These are phyloP conservation scores for Lytechinus pictus DNA, from an alignment of 35 echinoderm and acorn worm genomes.

Conservation along the genomic window DNA sequence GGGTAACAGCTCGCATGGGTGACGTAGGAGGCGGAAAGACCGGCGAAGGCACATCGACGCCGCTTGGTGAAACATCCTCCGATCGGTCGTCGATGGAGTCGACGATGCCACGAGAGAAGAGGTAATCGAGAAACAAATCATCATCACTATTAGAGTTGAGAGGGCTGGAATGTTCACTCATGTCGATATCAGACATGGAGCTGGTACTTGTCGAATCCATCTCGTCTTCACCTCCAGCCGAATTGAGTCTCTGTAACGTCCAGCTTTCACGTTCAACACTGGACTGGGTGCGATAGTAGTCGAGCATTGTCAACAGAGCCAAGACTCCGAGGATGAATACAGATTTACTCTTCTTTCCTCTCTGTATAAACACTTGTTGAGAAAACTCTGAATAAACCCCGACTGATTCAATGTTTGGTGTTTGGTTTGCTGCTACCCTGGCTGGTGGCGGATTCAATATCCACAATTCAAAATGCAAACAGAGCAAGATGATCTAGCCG, in stretches of 20 bases:
- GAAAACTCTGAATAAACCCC: slow-evolving; percentile 30
- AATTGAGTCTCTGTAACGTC: slow-evolving; percentile 88
- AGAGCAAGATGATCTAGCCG: slow-evolving; percentile 17
- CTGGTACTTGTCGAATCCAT: slow-evolving; percentile 61
- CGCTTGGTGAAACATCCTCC: background rate
- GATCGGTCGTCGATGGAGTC: slow-evolving; percentile 49
- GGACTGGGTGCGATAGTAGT: slow-evolving; percentile 87
- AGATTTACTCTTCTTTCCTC: slow-evolving; percentile 27
- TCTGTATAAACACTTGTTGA: slow-evolving; percentile 32
- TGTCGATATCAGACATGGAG: slow-evolving; percentile 58
- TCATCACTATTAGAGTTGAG: slow-evolving; percentile 62
- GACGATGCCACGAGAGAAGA: slow-evolving; percentile 88
- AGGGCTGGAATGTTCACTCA: slow-evolving; percentile 50
- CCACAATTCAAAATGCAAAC: background rate
- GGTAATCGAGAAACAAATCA: slow-evolving; percentile 88
- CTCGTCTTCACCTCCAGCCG: slow-evolving; percentile 68
- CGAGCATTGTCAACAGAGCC: slow-evolving; percentile 72
- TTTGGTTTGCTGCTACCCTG: slow-evolving; percentile 34
- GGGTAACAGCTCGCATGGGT: slow-evolving; percentile 41
- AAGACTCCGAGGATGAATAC: background rate
- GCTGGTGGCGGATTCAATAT: background rate
- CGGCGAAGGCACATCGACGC: background rate
- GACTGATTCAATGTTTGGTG: slow-evolving; percentile 23
- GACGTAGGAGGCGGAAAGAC: slow-evolving; percentile 15
- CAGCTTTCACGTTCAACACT: slow-evolving; percentile 88